Base-by-base conservation (phyloP, 2,888 invertebrate species). In the Scaptomyza caliginosa region DNA sequence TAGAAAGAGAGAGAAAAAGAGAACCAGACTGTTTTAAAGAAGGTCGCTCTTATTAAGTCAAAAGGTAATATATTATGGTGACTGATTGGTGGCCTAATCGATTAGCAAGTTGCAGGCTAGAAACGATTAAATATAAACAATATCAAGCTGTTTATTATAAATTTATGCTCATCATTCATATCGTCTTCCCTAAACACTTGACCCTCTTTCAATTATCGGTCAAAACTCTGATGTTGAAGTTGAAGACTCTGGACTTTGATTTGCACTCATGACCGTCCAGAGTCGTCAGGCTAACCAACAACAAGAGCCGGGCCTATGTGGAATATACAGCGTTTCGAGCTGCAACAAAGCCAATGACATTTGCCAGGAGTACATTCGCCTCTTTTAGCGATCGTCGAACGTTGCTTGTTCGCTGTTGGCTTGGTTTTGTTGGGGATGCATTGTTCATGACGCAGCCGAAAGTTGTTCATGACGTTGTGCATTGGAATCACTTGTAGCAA, bases 331-430 rank as follows among this genome's bases (percentile, higher is more conserved):
- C 38, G 26, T n/a, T 45, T 19, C n/a, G 2, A 46, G 30, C 19
- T 13, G 19, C 17, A n/a, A n/a, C 45, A 72, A 80, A 72, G 82
- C 80, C 82, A 82, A 79, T 86, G 82, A 82, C 86, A 86, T 77
- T 77, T 72, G 49, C 43, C 68, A 63, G 64, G 54, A 67, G 81
- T 79, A 67, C 82, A 86, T 77, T 85, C 74, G 86, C 83, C 86
- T 72, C 65, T 38, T 36, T 7, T 46, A 34, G 7, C 55, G 36
- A 40, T 48, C 48, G 39, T 16, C 13, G 49, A 39, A 32, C 42
- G 39, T 36, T 19, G 21, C 32, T 32, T 13, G 32, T 32, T 32
- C 4, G n/a, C n/a, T 13, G 32, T 32, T 32, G 7, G n/a, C n/a
- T 16, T 16, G 42, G 3, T 4, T 50, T 51, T 30, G 39, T 36